Evolutionary conservation across 1,140 invertebrate species (phyloP).

Genomic region (Panulirus ornatus): DNA sequence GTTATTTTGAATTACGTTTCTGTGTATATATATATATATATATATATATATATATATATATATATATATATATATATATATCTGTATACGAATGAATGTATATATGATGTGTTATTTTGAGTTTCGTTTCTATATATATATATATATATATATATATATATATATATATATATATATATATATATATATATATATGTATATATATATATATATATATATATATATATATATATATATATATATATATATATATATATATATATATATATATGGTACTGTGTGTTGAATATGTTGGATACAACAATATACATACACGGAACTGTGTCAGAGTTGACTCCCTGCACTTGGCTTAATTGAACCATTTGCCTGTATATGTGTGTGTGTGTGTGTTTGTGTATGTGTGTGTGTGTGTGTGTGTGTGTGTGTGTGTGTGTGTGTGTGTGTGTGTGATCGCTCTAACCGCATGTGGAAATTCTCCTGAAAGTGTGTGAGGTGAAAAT

Average conservation of each 20-base stretch:
- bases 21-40: conserved; percentile 6
- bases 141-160: conserved; percentile 14
- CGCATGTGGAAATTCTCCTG: no score
- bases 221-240: conserved; percentile 14
- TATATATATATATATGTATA: conserved; percentile 11
- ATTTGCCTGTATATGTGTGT: no score
- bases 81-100: neutral
- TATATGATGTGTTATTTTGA: neutral
- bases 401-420: no score
- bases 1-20: neutral
- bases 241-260: conserved; percentile 11
- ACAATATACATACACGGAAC: no score
- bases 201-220: conserved; percentile 14
- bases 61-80: conserved; percentile 14
- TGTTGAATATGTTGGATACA: no score
- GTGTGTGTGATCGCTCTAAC: no score
- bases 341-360: no score
- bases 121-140: no score
- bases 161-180: conserved; percentile 14
- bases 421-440: no score
- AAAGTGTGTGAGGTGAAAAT: no score
- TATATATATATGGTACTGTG: conserved; percentile 14
- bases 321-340: no score
- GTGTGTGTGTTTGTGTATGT: no score
- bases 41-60: conserved; percentile 14